These are phyloP conservation scores for Agapornis roseicollis DNA, from an alignment of 2,113 vertebrate species.

Conservation along the genomic window DNA sequence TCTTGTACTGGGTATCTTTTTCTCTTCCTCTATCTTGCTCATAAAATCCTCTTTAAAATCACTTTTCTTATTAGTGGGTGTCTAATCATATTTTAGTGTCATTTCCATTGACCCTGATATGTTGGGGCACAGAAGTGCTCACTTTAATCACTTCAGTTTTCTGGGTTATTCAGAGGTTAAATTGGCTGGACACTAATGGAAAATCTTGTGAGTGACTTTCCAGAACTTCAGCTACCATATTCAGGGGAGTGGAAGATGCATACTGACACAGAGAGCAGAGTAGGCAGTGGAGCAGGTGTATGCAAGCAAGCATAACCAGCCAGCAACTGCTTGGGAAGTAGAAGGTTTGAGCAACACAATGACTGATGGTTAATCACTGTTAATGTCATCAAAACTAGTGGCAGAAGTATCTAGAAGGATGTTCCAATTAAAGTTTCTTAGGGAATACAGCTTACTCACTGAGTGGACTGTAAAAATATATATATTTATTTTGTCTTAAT, in stretches of 20 bases:
- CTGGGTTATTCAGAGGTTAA: background rate
- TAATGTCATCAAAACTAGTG: background rate
- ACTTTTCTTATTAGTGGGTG: background rate
- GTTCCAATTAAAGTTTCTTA: background rate
- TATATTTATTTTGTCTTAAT: background rate
- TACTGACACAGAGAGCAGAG: background rate
- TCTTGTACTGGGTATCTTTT: background rate
- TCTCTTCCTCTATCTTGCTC: background rate
- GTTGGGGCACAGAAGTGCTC: background rate
- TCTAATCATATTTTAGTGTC: background rate
- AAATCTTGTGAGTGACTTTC: background rate
- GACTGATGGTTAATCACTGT: background rate
- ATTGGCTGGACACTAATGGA: background rate
- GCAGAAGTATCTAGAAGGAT: background rate
- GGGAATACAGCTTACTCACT: background rate
- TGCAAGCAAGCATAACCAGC: background rate
- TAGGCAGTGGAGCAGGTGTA: background rate
- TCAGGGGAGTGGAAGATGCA: background rate
- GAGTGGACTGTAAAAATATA: background rate
- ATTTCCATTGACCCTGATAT: background rate
- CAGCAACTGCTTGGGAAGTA: background rate
- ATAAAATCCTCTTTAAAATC: background rate
- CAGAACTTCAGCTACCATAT: background rate
- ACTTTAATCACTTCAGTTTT: background rate
- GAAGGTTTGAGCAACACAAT: background rate